phyloP scores from a whole-genome alignment of 2,888 invertebrate genomes.

The Pachycephus smyrnensis region DNA sequence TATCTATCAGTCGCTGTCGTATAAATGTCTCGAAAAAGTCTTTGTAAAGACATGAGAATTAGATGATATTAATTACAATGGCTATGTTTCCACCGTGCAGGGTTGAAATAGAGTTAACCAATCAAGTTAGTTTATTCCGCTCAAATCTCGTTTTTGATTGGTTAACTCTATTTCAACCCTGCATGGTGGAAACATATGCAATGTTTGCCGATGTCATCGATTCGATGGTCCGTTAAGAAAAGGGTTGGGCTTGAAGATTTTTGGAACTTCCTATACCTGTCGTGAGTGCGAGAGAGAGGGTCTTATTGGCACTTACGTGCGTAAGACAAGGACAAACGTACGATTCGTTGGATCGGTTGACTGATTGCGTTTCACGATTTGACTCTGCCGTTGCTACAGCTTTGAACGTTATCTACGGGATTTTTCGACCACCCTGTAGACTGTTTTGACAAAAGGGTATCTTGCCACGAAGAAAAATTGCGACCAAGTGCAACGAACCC shows the following conservation, averaged over 20 bases:
- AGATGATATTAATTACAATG: too few relatives aligned
- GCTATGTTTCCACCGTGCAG: too few relatives aligned
- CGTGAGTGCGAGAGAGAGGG: not conserved
- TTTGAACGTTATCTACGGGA: not conserved
- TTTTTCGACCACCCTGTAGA: not conserved
- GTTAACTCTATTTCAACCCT: too few relatives aligned
- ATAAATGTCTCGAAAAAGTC: not conserved
- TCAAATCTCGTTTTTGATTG: too few relatives aligned
- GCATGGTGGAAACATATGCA: too few relatives aligned
- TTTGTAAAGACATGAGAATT: not conserved
- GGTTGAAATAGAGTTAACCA: too few relatives aligned
- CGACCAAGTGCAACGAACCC: slow-evolving; percentile 1
- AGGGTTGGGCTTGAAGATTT: not conserved
- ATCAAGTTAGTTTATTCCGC: too few relatives aligned
- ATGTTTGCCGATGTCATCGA: not conserved
- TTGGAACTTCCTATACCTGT: not conserved
- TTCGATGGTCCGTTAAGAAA: not conserved
- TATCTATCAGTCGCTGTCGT: not conserved
- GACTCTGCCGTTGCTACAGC: not conserved
- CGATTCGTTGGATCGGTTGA: not conserved
- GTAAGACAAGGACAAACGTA: not conserved
- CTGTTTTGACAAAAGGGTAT: slow-evolving; percentile 12
- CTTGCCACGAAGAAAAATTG: slow-evolving; percentile 7
- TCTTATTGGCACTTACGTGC: not conserved
- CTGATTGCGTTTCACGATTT: not conserved